Evolutionary conservation across 2,113 vertebrate genomes (phyloP), one percentile per base, ranked within the genome.

Genomic region (Athene noctua): DNA sequence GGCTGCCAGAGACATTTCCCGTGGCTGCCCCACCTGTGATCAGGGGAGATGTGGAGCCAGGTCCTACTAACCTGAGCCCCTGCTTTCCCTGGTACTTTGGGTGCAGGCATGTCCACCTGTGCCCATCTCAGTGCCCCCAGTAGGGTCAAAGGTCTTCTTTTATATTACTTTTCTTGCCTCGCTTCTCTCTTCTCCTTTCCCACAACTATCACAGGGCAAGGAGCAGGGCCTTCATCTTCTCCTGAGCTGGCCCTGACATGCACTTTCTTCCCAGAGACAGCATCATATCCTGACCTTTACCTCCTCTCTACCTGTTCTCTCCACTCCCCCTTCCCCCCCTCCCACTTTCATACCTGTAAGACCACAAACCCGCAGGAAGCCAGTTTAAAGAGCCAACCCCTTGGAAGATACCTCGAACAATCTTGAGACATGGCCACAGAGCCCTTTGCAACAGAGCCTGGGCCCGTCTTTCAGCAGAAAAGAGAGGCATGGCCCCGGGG

Each of bases 341-440:
- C 26, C 46, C 25, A 17, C 7, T 78, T 88, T 83, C 52, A 32
- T 27, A 83, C 36, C 82, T 78, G 47, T 57, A 58, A 91, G 75
- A 78, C 44, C 55, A 79, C 36, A 79, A 79, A 86, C 36, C 40
- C 2, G 4, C 66, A 87, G 66, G 74, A 94, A 93, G 58, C 19
- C 74, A 65, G 38, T 68, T 82, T 93, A 38, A 92, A 93, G 61
- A 67, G 40, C 34, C 59, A 54, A 4, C 5, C 15, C n/a, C 9
- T 15, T 54, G 54, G 34, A 29, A 82, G 58, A 65, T 67, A 54
- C 40, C 34, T 61, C 57, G 38, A 83, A 86, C 47, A 75, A 88
- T n/a, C 36, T 27, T 42, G 67, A 91, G 52, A 30, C 0, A 2
- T 1, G 2, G 15, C 40, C 1, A 0, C 40, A 77, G 80, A 85